Percentiles rank a stretch among this genome's conserved stretches.
Conservation (phyloP, 2,888 invertebrate species). For the Aporophyla lueneburgensis region DNA sequence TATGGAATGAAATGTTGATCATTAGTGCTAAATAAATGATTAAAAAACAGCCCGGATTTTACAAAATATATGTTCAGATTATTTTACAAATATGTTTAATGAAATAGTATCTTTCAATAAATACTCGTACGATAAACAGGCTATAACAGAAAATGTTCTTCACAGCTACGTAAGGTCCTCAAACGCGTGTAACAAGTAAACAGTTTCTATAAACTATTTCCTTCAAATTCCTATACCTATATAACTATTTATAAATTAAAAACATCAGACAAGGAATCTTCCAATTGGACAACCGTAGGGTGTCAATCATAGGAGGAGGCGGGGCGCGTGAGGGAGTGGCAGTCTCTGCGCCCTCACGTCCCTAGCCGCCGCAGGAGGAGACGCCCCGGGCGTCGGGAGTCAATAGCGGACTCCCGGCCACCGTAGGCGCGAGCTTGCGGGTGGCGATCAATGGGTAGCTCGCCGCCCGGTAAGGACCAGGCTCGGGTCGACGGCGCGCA, state of each 20-base stretch:
- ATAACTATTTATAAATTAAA: conserved; percentile 22
- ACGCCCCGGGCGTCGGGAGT: too few relatives aligned
- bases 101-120: background rate
- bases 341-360: too few relatives aligned
- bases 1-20: background rate
- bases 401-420: too few relatives aligned
- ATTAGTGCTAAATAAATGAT: background rate
- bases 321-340: too few relatives aligned
- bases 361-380: too few relatives aligned
- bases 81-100: background rate
- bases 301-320: too few relatives aligned
- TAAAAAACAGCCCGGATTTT: background rate
- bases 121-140: background rate
- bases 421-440: too few relatives aligned
- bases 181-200: background rate
- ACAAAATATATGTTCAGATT: background rate
- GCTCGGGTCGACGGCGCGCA: too few relatives aligned
- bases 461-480: too few relatives aligned
- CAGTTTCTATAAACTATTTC: background rate
- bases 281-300: conserved; percentile 42
- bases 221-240: background rate
- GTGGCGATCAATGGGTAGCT: too few relatives aligned
- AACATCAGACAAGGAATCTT: conserved; percentile 26
- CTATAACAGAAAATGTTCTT: background rate
- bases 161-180: background rate